These are phyloP conservation scores for Acrossocheilus fasciatus DNA, from an alignment of 2,797 vertebrate genomes.

Conservation along the genomic window DNA sequence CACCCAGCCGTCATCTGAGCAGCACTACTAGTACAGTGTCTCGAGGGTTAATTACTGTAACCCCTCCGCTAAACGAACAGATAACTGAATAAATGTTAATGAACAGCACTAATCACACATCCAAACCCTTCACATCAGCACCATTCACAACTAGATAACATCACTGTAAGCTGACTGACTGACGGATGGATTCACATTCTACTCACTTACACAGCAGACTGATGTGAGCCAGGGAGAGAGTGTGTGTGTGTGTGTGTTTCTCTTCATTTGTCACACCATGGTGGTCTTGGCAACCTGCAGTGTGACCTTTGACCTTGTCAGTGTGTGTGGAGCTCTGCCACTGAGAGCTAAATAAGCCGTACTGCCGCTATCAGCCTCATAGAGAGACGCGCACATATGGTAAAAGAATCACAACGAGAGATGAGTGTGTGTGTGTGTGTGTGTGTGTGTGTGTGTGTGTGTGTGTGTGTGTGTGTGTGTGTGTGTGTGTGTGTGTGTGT, in stretches of 20 bases:
- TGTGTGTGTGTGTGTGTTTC: slow-evolving; percentile 52
- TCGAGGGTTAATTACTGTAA: no score
- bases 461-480: slow-evolving; percentile 47
- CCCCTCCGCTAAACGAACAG: no score
- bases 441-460: slow-evolving; percentile 49
- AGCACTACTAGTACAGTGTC: no score
- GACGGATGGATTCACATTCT: neutral
- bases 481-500: slow-evolving; percentile 49
- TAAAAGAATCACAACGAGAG: slow-evolving; percentile 22
- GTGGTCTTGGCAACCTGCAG: slow-evolving; percentile 77
- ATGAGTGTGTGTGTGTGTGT: slow-evolving; percentile 45
- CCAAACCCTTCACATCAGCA: no score
- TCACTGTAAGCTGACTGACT: neutral
- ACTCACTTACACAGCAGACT: neutral
- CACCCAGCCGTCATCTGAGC: no score
- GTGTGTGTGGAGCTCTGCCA: slow-evolving; percentile 67
- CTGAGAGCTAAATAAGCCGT: slow-evolving; percentile 72
- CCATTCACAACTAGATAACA: no score
- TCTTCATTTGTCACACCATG: slow-evolving; percentile 63
- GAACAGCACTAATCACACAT: no score
- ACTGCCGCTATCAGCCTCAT: slow-evolving; percentile 63
- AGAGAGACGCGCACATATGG: slow-evolving; percentile 31
- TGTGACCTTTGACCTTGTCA: slow-evolving; percentile 57
- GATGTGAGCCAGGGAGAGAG: slow-evolving; percentile 50
- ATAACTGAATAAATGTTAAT: no score